Evolutionary conservation across 2,113 vertebrate species (phyloP).

Genomic region (Nyctereutes procyonoides): DNA sequence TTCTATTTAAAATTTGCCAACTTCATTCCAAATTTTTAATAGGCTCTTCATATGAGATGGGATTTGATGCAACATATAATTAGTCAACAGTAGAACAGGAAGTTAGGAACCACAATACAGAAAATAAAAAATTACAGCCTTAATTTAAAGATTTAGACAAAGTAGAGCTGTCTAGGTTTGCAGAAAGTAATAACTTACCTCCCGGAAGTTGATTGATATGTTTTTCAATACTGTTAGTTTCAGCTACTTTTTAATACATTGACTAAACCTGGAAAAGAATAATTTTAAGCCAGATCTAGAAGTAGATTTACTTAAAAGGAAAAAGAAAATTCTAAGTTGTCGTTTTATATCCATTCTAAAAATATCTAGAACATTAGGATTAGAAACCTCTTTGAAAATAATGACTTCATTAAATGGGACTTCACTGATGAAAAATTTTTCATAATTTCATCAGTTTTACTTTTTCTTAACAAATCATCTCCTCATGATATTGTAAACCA

Average conservation of each 20-base stretch:
- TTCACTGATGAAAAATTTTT: background rate
- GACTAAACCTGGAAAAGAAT: background rate
- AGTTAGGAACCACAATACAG: background rate
- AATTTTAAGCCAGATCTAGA: constrained; percentile 27
- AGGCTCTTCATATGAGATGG: constrained; percentile 10
- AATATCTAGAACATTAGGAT: constrained; percentile 9
- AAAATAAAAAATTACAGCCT: background rate
- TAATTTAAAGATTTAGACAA: constrained; percentile 14
- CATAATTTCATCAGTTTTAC: constrained; percentile 27
- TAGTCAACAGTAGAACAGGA: background rate
- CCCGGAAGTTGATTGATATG: background rate
- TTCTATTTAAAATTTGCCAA: constrained; percentile 13
- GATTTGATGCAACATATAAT: background rate
- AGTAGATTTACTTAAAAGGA: background rate
- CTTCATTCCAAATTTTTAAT: background rate
- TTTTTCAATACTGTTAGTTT: constrained; percentile 29
- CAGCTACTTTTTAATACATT: background rate
- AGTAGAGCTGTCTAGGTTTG: background rate
- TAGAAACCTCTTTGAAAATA: constrained; percentile 24
- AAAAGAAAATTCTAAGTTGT: constrained; percentile 9
- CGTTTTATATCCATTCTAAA: constrained; percentile 44
- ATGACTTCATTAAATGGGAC: background rate
- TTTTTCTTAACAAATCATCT: constrained; percentile 10
- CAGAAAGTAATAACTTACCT: constrained; percentile 6
- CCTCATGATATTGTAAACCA: background rate